Percentiles rank a stretch among this genome's conserved stretches.
phyloP scores from a whole-genome alignment of 2,113 vertebrate genomes.

The Cyanoramphus novaezelandiae region DNA sequence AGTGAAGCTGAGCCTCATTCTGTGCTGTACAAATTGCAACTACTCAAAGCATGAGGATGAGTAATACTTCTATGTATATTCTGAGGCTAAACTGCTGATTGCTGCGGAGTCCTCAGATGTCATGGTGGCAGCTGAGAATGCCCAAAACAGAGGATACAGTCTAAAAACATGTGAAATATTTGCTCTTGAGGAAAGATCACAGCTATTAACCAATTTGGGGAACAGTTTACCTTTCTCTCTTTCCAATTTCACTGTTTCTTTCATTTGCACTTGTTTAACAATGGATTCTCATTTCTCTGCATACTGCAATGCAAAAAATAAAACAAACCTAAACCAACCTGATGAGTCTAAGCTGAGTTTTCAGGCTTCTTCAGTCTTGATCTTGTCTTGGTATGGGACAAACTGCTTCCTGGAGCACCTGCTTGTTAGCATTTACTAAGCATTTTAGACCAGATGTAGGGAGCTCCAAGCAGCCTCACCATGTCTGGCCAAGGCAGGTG shows the following conservation, averaged over 20 bases:
- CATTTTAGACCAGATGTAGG: neutral
- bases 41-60: neutral
- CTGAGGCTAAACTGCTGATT: neutral
- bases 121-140: neutral
- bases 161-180: neutral
- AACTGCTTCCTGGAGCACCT: neutral
- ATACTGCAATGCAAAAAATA: neutral
- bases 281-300: accelerated
- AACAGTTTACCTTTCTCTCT: neutral
- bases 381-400: neutral
- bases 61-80: neutral
- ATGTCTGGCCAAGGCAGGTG: neutral
- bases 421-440: neutral
- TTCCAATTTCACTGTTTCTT: neutral
- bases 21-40: neutral
- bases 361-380: neutral
- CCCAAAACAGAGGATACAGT: neutral
- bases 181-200: neutral
- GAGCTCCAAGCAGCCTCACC: neutral
- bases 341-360: neutral
- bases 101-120: neutral
- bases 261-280: neutral
- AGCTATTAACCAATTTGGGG: neutral
- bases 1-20: neutral
- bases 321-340: neutral